A percentile compares a stretch with the other conserved stretches of the same genome.
These are phyloP conservation scores for Hassar affinis DNA, from an alignment of 2,113 vertebrate species.

Conservation along the genomic window DNA sequence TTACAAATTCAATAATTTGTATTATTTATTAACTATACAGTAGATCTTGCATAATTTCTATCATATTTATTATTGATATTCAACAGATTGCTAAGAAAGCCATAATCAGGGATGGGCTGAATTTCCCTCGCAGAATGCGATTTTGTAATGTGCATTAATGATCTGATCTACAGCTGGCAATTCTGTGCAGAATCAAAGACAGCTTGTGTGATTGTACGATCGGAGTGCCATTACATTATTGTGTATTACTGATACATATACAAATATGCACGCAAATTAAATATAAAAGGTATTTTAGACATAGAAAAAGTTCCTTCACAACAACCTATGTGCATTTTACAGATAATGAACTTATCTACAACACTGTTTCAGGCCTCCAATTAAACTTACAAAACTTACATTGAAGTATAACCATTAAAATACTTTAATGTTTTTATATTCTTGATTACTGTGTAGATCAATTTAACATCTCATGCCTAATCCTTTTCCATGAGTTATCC, in stretches of 20 bases:
- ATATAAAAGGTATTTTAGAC: neutral
- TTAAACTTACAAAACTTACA: neutral
- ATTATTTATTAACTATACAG: neutral
- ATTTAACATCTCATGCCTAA: neutral
- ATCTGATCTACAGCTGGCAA: neutral
- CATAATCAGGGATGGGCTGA: neutral
- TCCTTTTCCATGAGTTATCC: neutral
- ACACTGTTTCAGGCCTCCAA: neutral
- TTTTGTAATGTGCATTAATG: neutral
- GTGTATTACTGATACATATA: neutral
- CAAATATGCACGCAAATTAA: neutral
- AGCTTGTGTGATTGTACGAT: neutral
- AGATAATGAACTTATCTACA: neutral
- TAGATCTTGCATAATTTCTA: neutral
- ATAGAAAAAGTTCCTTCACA: neutral
- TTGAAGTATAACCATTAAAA: neutral
- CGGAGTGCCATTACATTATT: neutral
- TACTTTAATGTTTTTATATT: neutral
- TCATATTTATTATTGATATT: neutral
- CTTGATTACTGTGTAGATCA: neutral
- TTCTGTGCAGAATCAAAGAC: neutral
- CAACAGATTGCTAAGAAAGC: neutral
- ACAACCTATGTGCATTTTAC: neutral
- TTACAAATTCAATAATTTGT: neutral
- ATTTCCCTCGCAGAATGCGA: neutral